These are phyloP conservation scores for Megaptera novaeangliae DNA, from an alignment of 2,113 vertebrate species.

Conservation along the genomic window DNA sequence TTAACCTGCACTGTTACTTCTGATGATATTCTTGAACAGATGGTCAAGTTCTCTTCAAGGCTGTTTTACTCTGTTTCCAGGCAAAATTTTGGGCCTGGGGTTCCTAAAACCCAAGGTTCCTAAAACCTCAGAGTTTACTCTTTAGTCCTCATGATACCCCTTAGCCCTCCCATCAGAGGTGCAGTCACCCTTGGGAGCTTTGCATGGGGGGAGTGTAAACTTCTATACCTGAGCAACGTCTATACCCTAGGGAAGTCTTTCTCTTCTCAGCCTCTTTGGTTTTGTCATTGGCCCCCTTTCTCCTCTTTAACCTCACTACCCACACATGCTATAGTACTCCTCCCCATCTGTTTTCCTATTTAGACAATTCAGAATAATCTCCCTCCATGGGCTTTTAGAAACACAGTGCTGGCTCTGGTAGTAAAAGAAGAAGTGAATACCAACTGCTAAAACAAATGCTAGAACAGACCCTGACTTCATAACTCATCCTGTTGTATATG, in stretches of 20 bases:
- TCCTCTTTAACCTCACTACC: background rate
- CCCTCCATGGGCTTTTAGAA: background rate
- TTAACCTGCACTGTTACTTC: background rate
- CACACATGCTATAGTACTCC: background rate
- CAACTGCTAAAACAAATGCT: slow-evolving; percentile 1
- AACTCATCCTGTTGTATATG: background rate
- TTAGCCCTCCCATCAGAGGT: background rate
- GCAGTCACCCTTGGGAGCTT: background rate
- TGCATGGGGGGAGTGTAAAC: background rate
- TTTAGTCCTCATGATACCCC: background rate
- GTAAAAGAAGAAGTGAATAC: background rate
- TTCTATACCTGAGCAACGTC: background rate
- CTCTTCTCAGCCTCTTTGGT: background rate
- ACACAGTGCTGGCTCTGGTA: background rate
- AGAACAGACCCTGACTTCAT: background rate
- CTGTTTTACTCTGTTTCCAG: background rate
- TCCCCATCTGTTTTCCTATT: background rate
- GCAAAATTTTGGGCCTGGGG: background rate
- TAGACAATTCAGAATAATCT: background rate
- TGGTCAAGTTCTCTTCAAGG: background rate
- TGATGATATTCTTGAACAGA: background rate
- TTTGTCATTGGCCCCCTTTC: background rate
- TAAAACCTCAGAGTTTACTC: background rate
- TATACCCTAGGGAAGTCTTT: background rate
- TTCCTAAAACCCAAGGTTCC: background rate